These are phyloP conservation scores for Kryptolebias marmoratus DNA, from an alignment of 2,113 vertebrate species.

Conservation along the genomic window DNA sequence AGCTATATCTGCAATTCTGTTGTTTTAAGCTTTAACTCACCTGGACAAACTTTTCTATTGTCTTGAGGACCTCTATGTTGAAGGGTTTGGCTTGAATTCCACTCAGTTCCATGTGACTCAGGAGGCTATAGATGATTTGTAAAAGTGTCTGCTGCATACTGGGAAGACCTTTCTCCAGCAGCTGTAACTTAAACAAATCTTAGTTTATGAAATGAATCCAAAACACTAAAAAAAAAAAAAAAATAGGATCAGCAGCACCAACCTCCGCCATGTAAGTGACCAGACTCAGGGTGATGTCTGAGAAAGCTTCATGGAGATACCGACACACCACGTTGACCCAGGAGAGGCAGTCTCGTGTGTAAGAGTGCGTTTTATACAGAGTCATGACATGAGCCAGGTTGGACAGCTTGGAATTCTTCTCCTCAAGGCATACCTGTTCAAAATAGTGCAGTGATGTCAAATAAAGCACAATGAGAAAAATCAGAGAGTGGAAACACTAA, in stretches of 20 bases:
- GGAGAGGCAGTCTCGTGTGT: constrained; percentile 92
- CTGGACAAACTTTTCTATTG: constrained; percentile 96
- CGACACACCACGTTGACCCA: constrained; percentile 98
- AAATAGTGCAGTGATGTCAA: not conserved
- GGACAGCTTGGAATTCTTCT: constrained; percentile 94
- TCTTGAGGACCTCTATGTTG: constrained; percentile 96
- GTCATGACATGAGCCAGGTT: constrained; percentile 98
- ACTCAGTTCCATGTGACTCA: constrained; percentile 95
- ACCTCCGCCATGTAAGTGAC: constrained; percentile 97
- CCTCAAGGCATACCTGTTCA: constrained; percentile 91
- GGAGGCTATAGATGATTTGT: constrained; percentile 95
- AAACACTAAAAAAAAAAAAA: not conserved
- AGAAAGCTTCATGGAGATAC: constrained; percentile 95
- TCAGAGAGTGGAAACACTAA: not conserved
- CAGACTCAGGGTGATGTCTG: constrained; percentile 91
- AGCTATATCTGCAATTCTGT: not conserved
- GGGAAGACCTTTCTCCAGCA: constrained; percentile 95
- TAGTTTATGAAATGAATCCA: not conserved
- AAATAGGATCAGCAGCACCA: constrained; percentile 16
- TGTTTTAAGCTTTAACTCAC: constrained; percentile 73
- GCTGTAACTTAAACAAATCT: constrained; percentile 73
- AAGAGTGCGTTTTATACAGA: constrained; percentile 95
- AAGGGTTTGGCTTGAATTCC: constrained; percentile 92
- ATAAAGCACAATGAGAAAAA: not conserved
- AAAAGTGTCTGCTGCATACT: constrained; percentile 95